A percentile compares a stretch with the other conserved stretches of the same genome.
These are phyloP conservation scores for Actenoides hombroni DNA, from an alignment of 2,113 vertebrate genomes.

Conservation along the genomic window DNA sequence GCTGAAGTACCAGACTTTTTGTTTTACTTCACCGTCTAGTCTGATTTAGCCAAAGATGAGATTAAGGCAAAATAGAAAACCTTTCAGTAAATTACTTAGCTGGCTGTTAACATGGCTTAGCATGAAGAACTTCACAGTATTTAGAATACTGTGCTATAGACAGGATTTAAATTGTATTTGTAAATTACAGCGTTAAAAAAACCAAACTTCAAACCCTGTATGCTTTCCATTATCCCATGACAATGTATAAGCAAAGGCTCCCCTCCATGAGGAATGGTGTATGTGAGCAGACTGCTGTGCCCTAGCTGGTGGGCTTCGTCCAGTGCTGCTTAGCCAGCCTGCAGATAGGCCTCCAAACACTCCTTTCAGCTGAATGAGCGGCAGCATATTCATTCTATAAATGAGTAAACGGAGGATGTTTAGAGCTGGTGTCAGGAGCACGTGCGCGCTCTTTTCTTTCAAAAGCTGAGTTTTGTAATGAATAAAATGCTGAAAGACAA, in stretches of 20 bases:
- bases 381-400: not conserved
- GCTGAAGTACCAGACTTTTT: not conserved
- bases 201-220: not conserved
- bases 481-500: not conserved
- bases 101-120: not conserved
- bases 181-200: not conserved
- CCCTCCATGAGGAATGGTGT: rapidly evolving
- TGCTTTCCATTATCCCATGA: not conserved
- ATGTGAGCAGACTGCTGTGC: not conserved
- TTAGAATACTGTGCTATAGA: not conserved
- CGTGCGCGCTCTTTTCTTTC: not conserved
- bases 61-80: not conserved
- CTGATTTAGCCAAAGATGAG: not conserved
- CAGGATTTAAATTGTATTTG: not conserved
- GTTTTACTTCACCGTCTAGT: not conserved
- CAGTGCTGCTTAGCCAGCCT: not conserved
- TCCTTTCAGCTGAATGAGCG: not conserved
- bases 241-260: not conserved
- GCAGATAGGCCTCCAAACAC: not conserved
- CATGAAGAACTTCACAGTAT: not conserved
- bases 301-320: not conserved
- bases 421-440: not conserved
- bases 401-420: not conserved
- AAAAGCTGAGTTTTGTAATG: not conserved
- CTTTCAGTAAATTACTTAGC: not conserved